Evolutionary conservation across 2,888 invertebrate genomes (phyloP), one percentile per base, ranked within the genome.

Genomic region (Drosophila melanosoma): DNA sequence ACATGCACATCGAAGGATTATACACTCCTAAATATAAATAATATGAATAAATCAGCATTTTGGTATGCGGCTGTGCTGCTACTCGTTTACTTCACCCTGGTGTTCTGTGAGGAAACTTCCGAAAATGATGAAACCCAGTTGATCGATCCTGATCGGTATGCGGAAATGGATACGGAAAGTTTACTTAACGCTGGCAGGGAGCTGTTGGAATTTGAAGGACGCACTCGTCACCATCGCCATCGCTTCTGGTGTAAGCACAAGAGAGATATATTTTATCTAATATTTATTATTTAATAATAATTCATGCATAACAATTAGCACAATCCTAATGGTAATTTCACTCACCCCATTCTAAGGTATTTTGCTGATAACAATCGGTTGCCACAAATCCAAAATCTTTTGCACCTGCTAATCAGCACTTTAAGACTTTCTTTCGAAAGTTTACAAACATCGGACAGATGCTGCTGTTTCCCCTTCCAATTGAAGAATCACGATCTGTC

Each of bases 41-140:
- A 78, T 64, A 91, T 91, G 91, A 83, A 90, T 77, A 91, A 83
- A 74, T 82, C 83, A 45, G 78, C 78, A n/a, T 83, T 91, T 63
- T 89, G 81, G 82, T 83, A 90, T 45, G 82, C 83, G 53, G 73
- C 81, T 29, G 74, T 86, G 59, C 61, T 92, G 56, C 66, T 91
- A 6, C 58, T 89, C 54, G 72, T 90, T 5, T 92, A 91, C 73
- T 89, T 87, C 23, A 76, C 92, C 0, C 58, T 92, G 52, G 90
- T 91, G 5, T 91, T 87, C 35, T 83, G 91, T 68, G 85, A 87
- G 60, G 83, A 88, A 60, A 49, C 71, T 6, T 38, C 52, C 26
- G 79, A 76, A 26, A 65, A 68, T 11, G 26, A 45, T 7, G 65
- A 75, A 45, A 74, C 74, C 26, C 69, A 81, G 56, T 3, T 77